phyloP scores from a whole-genome alignment of 1,140 invertebrate species.

The Hycleus cichorii region DNA sequence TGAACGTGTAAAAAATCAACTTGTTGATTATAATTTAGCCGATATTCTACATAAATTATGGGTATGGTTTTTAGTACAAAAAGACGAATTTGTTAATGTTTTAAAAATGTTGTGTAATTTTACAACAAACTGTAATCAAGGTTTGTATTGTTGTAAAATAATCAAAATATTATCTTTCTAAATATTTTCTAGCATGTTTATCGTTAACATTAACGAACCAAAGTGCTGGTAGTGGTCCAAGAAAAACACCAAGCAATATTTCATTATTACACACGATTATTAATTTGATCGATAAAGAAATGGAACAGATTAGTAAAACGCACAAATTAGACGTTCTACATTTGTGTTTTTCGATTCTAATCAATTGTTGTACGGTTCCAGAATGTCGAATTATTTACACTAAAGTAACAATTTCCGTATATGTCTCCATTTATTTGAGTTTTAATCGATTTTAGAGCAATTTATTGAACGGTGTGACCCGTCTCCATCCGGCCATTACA shows the following conservation, averaged over 20 bases:
- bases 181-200: conserved; percentile 40
- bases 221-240: conserved; percentile 44
- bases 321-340: conserved; percentile 42
- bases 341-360: conserved; percentile 44
- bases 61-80: conserved; percentile 46
- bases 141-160: conserved; percentile 27
- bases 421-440: not conserved
- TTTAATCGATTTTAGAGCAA: conserved; percentile 32
- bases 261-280: conserved; percentile 47
- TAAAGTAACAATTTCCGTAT: conserved; percentile 41
- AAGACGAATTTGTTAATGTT: conserved; percentile 37
- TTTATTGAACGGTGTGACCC: conserved; percentile 40
- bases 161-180: too few species aligned
- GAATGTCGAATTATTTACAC: conserved; percentile 47
- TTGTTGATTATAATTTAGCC: conserved; percentile 42
- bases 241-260: conserved; percentile 45
- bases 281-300: conserved; percentile 43
- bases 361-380: conserved; percentile 43
- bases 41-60: conserved; percentile 51
- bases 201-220: conserved; percentile 47
- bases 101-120: conserved; percentile 48
- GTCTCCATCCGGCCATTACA: conserved; percentile 40
- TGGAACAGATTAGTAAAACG: conserved; percentile 41
- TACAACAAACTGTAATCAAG: conserved; percentile 41
- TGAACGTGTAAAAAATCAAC: conserved; percentile 38